Base-by-base conservation (phyloP, 2,888 invertebrate species). In the Philereme vetulata region DNA sequence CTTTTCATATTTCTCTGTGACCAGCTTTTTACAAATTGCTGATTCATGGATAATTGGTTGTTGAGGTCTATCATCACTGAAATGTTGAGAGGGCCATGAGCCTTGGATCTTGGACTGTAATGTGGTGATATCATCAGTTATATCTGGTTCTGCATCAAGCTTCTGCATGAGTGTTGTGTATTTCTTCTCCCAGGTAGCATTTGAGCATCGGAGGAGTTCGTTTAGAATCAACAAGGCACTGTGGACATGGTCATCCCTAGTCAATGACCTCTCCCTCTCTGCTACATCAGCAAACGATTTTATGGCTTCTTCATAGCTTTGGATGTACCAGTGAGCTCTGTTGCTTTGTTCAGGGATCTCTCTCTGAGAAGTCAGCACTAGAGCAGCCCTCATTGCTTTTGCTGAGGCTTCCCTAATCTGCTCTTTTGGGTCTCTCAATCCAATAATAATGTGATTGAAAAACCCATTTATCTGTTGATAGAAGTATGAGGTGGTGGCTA, bases 401-500 rank as follows among this genome's bases (percentile, higher is more conserved):
- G 97, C 97, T 2, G 98, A 98, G 5, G 96, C 96, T 84, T 98
- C 98, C 50, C 99, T 93, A 58, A 99, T 97, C 11, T 95, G 95
- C 3, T 97, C 95, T 87, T 98, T 98, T 0, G 97, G 95, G 88
- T 99, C 98, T 71, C 97, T 94, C 34, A 98, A 94, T 0, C 97
- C 97, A 82, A 96, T 95, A 82, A 98, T 97, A 55, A 99, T 98
- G 52, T 97, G 95, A 68, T 98, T 98, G 77, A 98, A 98, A 84
- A 98, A 98, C 33, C 95, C 95, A 52, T 96, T 95, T 3, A 97
- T 96, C 86, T 97, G 97, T 84, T 97, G 98, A 80, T 96, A 99
- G 85, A 99, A 99, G 84, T 98, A 98, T 33, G 99, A 98, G 0
- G 99, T 99, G 93, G 98, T 97, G n/a, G 97, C 96, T 36, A 97